Evolutionary conservation across 2,888 invertebrate species (phyloP).

Genomic region (Xylota segnis): DNA sequence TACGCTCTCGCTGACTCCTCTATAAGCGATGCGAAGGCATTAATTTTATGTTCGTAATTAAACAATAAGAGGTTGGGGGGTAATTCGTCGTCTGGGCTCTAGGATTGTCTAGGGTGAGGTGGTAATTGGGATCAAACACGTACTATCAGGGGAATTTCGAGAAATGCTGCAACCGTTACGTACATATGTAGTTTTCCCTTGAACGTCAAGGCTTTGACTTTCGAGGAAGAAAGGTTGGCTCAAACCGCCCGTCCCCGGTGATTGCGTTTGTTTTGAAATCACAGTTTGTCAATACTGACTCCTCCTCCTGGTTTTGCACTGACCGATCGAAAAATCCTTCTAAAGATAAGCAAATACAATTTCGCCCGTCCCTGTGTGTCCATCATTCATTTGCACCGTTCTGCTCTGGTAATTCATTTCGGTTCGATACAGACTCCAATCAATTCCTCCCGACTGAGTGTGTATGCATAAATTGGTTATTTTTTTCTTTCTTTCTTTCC

Average conservation of each 20-base stretch:
- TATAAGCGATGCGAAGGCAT: constrained; percentile 63
- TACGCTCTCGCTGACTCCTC: constrained; percentile 68
- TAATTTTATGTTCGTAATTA: constrained; percentile 67
- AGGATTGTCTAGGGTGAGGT: constrained; percentile 26
- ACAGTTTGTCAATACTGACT: neutral
- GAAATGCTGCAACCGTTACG: too few species aligned
- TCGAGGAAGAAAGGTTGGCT: too few species aligned
- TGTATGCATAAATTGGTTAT: constrained; percentile 47
- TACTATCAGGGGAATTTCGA: neutral
- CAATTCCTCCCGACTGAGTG: constrained; percentile 36
- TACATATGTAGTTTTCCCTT: too few species aligned
- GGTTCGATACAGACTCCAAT: constrained; percentile 37
- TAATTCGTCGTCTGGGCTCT: constrained; percentile 22
- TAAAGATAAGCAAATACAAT: constrained; percentile 28
- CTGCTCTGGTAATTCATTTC: constrained; percentile 44
- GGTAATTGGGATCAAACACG: constrained; percentile 43
- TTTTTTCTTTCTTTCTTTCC: neutral
- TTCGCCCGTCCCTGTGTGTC: constrained; percentile 16
- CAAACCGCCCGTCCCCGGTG: too few species aligned
- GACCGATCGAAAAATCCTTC: neutral
- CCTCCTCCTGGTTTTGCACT: neutral
- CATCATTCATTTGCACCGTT: constrained; percentile 54
- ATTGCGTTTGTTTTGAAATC: neutral
- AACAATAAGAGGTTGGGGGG: constrained; percentile 45
- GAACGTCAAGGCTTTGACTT: too few species aligned